Evolutionary conservation across 2,113 vertebrate species (phyloP).

Genomic region (Phaethornis superciliosus): DNA sequence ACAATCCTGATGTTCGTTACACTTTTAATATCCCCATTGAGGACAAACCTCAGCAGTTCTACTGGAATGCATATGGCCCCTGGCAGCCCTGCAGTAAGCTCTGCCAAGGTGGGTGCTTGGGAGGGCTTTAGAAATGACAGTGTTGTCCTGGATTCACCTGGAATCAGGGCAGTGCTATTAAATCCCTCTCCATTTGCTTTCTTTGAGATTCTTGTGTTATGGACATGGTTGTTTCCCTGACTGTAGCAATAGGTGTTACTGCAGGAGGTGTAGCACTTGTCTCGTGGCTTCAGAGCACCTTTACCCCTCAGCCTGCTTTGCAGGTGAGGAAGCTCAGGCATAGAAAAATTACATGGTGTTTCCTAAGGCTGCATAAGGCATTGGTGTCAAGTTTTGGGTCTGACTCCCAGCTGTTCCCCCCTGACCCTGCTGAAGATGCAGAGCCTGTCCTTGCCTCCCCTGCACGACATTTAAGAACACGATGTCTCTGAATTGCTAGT

Average conservation of each 20-base stretch:
- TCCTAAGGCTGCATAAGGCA: not conserved
- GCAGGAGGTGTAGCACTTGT: not conserved
- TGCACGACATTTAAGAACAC: not conserved
- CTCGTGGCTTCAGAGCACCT: not conserved
- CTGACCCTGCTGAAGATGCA: not conserved
- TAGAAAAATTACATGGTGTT: not conserved
- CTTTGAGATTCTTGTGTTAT: not conserved
- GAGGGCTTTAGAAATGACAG: not conserved
- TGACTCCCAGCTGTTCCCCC: not conserved
- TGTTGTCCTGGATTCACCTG: not conserved
- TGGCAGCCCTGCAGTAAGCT: slow-evolving; percentile 94
- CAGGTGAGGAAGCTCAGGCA: not conserved
- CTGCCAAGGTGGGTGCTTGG: slow-evolving; percentile 88
- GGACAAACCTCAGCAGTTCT: slow-evolving; percentile 91
- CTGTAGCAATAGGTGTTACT: not conserved
- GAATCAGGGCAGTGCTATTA: not conserved
- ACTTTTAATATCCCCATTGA: slow-evolving; percentile 97
- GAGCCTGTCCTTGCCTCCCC: not conserved
- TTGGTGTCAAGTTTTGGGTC: not conserved
- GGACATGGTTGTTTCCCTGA: not conserved
- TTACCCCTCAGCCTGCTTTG: not conserved
- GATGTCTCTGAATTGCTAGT: not conserved
- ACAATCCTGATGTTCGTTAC: slow-evolving; percentile 94
- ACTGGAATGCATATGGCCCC: slow-evolving; percentile 93
- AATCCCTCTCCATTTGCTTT: not conserved